phyloP scores from a whole-genome alignment of 2,113 vertebrate genomes.

The Alosa alosa region DNA sequence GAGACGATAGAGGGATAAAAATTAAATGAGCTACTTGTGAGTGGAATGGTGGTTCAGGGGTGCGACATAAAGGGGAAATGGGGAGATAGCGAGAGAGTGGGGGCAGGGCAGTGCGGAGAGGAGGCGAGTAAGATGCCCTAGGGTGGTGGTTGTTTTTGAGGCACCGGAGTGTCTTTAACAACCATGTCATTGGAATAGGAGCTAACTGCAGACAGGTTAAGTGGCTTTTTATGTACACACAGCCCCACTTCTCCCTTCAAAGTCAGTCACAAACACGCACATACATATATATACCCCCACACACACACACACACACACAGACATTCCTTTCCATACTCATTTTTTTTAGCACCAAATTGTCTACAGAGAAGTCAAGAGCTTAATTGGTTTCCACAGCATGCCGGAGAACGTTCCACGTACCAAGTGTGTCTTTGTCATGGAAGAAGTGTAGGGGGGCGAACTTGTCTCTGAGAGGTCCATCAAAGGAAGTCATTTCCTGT shows the following conservation, averaged over 20 bases:
- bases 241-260: not conserved
- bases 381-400: not conserved
- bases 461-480: conserved; percentile 70
- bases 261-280: not conserved
- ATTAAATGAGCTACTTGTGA: not conserved
- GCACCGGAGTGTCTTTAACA: conserved; percentile 25
- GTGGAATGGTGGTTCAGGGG: not conserved
- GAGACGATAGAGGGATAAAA: not conserved
- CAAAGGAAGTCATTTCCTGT: conserved; percentile 83
- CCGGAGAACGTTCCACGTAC: not conserved
- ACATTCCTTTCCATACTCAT: not conserved
- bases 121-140: not conserved
- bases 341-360: not conserved
- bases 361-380: not conserved
- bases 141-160: conserved; percentile 7
- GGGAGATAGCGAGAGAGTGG: too few relatives aligned
- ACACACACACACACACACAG: not conserved
- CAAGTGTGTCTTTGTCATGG: not conserved
- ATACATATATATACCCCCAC: not conserved
- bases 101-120: not conserved
- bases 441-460: conserved; percentile 39
- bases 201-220: conserved; percentile 13
- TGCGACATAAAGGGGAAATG: not conserved
- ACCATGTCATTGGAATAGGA: conserved; percentile 29
- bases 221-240: not conserved